These are phyloP conservation scores for Grallaria varia DNA, from an alignment of 2,113 vertebrate species.

Conservation along the genomic window DNA sequence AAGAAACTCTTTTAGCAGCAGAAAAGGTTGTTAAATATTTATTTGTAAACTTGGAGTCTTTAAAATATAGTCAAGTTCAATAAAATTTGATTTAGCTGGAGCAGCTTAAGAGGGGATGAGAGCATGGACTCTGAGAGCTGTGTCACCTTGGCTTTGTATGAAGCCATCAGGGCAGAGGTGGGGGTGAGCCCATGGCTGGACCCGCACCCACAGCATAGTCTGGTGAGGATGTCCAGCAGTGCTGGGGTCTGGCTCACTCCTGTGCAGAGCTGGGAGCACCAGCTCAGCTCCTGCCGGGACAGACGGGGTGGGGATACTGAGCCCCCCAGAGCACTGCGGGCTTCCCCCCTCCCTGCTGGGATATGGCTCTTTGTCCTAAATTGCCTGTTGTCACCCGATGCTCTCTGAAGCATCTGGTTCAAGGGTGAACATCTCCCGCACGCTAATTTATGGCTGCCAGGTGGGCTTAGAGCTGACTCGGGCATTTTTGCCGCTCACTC, in stretches of 20 bases:
- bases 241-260: not conserved
- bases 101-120: not conserved
- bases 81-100: constrained; percentile 58
- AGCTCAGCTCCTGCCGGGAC: not conserved
- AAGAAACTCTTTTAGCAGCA: constrained; percentile 51
- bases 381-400: not conserved
- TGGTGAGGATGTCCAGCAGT: not conserved
- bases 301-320: not conserved
- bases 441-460: constrained; percentile 56
- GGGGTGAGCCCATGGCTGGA: not conserved
- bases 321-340: not conserved
- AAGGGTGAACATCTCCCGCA: not conserved
- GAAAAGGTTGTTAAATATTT: constrained; percentile 69
- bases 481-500: not conserved
- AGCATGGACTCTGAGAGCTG: not conserved
- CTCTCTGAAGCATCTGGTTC: constrained; percentile 41
- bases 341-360: not conserved
- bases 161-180: not conserved
- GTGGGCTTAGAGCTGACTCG: constrained; percentile 45
- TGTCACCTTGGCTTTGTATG: rapidly evolving
- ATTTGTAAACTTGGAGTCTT: constrained; percentile 70
- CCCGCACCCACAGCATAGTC: not conserved
- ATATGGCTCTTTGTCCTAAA: not conserved
- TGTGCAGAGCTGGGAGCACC: not conserved
- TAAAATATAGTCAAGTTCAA: constrained; percentile 56